Conservation (phyloP, 2,797 vertebrate species). For the Anableps anableps region DNA sequence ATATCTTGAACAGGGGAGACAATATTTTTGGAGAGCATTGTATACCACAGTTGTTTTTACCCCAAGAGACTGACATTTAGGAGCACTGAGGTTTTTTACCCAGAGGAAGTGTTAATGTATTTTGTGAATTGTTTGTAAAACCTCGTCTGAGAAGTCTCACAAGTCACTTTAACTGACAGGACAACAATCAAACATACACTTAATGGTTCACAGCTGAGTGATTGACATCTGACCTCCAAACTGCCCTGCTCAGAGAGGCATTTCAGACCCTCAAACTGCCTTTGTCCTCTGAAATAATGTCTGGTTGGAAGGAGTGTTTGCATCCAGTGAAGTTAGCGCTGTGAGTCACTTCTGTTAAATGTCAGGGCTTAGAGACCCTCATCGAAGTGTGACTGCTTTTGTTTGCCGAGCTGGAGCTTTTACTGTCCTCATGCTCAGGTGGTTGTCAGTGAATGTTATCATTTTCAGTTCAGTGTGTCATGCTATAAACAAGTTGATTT, state of each 20-base stretch:
- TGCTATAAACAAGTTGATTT: not conserved
- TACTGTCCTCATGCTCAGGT: not conserved
- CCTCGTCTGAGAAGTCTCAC: slow-evolving; percentile 7
- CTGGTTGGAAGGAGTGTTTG: slow-evolving; percentile 11
- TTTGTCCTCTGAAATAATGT: slow-evolving; percentile 34
- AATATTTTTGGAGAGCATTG: not conserved
- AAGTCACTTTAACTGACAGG: slow-evolving; percentile 35
- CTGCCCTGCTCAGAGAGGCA: slow-evolving; percentile 1
- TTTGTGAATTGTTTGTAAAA: not conserved
- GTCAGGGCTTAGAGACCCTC: slow-evolving; percentile 30
- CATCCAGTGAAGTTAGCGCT: slow-evolving; percentile 22
- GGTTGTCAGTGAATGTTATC: not conserved
- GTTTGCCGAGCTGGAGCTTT: not conserved
- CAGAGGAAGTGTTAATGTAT: slow-evolving; percentile 3
- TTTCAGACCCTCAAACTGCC: slow-evolving; percentile 14
- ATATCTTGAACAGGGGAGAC: not conserved
- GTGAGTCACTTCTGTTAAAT: slow-evolving; percentile 46
- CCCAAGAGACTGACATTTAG: slow-evolving; percentile 13
- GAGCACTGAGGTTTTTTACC: not conserved
- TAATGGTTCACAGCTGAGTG: slow-evolving; percentile 28
- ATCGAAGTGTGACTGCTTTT: slow-evolving; percentile 12
- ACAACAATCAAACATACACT: slow-evolving; percentile 30
- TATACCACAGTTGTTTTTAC: not conserved
- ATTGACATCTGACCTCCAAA: slow-evolving; percentile 26
- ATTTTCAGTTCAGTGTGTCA: not conserved